Evolutionary conservation across 2,797 vertebrate genomes (phyloP).

Genomic region (Pseudochirops cupreus): DNA sequence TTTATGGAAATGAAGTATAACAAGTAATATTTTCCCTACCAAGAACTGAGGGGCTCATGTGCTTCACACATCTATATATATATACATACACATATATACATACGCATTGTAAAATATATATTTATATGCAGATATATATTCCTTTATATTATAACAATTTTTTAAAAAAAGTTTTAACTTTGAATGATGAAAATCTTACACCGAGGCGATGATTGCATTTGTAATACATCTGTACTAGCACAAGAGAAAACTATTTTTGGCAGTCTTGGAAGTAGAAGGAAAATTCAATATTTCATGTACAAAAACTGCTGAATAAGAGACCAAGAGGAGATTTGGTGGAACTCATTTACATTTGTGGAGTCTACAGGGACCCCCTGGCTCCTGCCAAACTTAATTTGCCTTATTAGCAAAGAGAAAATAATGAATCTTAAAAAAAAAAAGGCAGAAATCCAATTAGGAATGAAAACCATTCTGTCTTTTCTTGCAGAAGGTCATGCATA

Average conservation of each 20-base stretch:
- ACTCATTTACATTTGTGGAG: slow-evolving; percentile 64
- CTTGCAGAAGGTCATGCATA: slow-evolving; percentile 99
- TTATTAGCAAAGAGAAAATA: slow-evolving; percentile 72
- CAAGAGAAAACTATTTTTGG: slow-evolving; percentile 61
- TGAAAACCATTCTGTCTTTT: slow-evolving; percentile 86
- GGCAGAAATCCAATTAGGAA: slow-evolving; percentile 76
- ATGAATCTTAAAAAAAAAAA: slow-evolving; percentile 59
- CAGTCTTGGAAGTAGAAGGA: slow-evolving; percentile 47
- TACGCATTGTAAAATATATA: background rate
- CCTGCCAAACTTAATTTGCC: slow-evolving; percentile 74
- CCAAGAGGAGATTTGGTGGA: slow-evolving; percentile 54
- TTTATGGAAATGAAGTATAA: slow-evolving; percentile 70
- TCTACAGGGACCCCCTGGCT: slow-evolving; percentile 71
- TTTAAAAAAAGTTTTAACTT: slow-evolving; percentile 67
- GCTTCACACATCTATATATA: slow-evolving; percentile 56
- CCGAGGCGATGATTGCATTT: slow-evolving; percentile 57
- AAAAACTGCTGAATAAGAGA: slow-evolving; percentile 65
- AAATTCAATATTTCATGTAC: slow-evolving; percentile 57
- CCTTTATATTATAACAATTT: slow-evolving; percentile 54
- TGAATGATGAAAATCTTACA: slow-evolving; percentile 68
- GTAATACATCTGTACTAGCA: slow-evolving; percentile 57
- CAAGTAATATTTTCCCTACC: slow-evolving; percentile 63
- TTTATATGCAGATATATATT: background rate
- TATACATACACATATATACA: background rate
- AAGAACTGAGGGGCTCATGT: slow-evolving; percentile 19